Base-by-base conservation (phyloP, 1,140 invertebrate species). In the Luehdorfia chinensis region DNA sequence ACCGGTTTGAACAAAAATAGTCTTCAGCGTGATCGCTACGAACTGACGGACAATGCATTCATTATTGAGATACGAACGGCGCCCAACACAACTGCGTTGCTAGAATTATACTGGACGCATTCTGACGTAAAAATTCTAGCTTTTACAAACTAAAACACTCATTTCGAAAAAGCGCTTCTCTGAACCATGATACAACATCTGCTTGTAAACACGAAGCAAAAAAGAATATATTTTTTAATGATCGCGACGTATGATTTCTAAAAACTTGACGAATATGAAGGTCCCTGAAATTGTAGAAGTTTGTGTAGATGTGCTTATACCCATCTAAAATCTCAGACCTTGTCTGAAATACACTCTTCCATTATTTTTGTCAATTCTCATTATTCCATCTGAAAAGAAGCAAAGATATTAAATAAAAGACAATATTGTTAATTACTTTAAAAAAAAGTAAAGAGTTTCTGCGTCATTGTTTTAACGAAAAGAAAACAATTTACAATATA, bases 1-100 rank as follows among this genome's bases (percentile, higher is more conserved):
- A 75, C 76, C 75, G 78, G 76, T 76, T 79, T 70, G 65, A 65
- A 66, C 71, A 75, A 78, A 84, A 84, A 84, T 81, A 84, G 75
- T 81, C 67, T 59, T 58, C 52, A 67, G 61, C 54, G 69, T 59
- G 68, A 75, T 74, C 59, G 47, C 50, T 51, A 53, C 55, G 63
- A 50, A 66, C 72, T 52, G 64, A 66, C 66, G 70, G 74, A 84
- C 80, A 81, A 84, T 84, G 63, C 80, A 70, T 81, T 79, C 79
- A 77, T 81, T 78, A 84, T 80, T 74, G 67, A 66, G 61, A 71
- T 63, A 61, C 68, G 59, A 56, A 30, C 36, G 50, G 23, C 46
- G 48, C 47, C 34, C 13, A 47, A 47, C 66, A 49, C 59, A 57
- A 55, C 56, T 54, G 47, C 51, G 11, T 27, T 44, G 21, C 19